Percentiles rank a stretch among this genome's conserved stretches.
phyloP scores from a whole-genome alignment of 1,140 invertebrate species.

The Drosophila rufa region DNA sequence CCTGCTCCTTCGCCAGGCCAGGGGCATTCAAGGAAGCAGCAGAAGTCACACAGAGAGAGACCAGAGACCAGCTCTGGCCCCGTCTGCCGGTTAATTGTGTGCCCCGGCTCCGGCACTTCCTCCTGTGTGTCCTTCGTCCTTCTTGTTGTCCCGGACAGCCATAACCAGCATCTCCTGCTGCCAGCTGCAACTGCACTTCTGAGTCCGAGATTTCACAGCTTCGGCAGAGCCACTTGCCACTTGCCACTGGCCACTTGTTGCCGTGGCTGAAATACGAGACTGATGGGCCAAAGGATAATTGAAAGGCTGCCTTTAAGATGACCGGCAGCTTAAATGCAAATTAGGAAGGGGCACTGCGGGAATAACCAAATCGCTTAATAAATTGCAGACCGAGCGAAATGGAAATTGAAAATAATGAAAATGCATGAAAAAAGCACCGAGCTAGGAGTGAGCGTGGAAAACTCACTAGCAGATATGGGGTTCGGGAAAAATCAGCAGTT shows the following conservation, averaged over 20 bases:
- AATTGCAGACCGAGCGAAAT: conserved; percentile 62
- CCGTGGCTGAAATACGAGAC: conserved; percentile 17
- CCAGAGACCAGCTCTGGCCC: conserved; percentile 37
- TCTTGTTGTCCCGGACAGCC: conserved; percentile 31
- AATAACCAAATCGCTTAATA: conserved; percentile 55
- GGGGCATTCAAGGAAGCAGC: conserved; percentile 60
- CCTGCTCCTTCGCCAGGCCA: conserved; percentile 28
- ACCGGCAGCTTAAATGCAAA: conserved; percentile 52
- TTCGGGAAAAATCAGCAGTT: neutral
- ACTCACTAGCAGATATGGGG: neutral
- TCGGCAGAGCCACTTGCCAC: conserved; percentile 20
- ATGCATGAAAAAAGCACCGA: conserved; percentile 62
- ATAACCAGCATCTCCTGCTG: conserved; percentile 27
- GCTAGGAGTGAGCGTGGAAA: neutral
- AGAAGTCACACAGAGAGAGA: conserved; percentile 39
- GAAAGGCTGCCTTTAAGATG: conserved; percentile 44
- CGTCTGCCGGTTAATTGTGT: conserved; percentile 47
- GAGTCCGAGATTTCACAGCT: conserved; percentile 48
- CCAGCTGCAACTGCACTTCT: conserved; percentile 48
- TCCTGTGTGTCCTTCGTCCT: conserved; percentile 22
- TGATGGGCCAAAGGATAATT: conserved; percentile 33
- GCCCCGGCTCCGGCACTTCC: conserved; percentile 2
- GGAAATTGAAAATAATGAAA: conserved; percentile 84
- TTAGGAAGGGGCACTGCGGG: conserved; percentile 1
- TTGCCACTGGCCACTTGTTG: conserved; percentile 44